Conservation (phyloP, 2,113 vertebrate genomes). For the Scophthalmus maximus region DNA sequence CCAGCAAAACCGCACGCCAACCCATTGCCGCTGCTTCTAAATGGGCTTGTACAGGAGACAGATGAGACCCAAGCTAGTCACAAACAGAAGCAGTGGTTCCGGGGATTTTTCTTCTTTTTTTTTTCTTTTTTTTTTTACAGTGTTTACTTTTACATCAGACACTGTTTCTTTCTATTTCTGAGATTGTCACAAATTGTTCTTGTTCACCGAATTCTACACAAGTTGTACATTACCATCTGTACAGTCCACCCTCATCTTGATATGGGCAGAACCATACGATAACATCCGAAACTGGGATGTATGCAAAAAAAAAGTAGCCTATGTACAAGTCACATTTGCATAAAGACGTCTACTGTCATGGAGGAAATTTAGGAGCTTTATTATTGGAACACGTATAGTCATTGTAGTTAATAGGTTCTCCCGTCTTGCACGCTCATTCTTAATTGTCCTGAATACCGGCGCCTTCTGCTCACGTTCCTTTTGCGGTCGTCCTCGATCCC, state of each 20-base stretch:
- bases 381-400: no score
- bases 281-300: neutral
- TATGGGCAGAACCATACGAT: neutral
- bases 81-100: conserved; percentile 27
- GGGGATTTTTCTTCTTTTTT: conserved; percentile 5
- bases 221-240: neutral
- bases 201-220: neutral
- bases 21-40: conserved; percentile 24
- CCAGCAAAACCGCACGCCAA: conserved; percentile 37
- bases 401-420: no score
- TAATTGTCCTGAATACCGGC: no score
- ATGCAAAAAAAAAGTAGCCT: no score
- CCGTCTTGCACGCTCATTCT: no score
- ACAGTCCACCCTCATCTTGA: neutral
- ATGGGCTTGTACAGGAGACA: conserved; percentile 3
- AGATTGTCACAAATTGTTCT: neutral
- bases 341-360: no score
- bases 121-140: conserved; percentile 1
- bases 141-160: conserved; percentile 32
- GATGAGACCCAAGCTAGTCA: neutral
- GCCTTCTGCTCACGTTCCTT: conserved; percentile 14
- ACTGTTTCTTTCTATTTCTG: neutral
- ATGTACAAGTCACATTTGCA: no score
- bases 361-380: no score
- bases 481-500: conserved; percentile 7